Percentiles rank a stretch among this genome's conserved stretches.
Conservation (phyloP, 2,113 vertebrate genomes). For the Rhinoderma darwinii region DNA sequence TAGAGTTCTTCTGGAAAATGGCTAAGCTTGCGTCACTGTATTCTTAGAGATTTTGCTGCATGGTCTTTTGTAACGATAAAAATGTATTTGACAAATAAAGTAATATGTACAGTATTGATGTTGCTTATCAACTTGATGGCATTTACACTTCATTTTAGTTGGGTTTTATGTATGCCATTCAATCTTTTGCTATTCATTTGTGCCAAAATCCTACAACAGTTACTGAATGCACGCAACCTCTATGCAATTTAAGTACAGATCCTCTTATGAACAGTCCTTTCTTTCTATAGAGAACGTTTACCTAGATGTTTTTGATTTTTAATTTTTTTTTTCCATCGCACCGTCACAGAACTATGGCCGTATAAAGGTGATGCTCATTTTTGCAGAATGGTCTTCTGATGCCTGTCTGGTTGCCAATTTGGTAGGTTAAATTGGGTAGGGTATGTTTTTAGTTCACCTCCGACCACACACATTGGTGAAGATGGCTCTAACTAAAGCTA, state of each 20-base stretch:
- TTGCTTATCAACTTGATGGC: slow-evolving; percentile 72
- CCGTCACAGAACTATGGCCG: background rate
- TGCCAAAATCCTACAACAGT: slow-evolving; percentile 68
- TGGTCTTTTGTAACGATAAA: slow-evolving; percentile 73
- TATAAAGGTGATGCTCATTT: background rate
- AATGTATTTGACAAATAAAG: slow-evolving; percentile 71
- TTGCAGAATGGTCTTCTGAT: background rate
- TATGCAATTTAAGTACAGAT: slow-evolving; percentile 69
- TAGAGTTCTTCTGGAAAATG: background rate
- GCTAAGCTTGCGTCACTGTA: slow-evolving; percentile 70
- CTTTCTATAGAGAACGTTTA: background rate
- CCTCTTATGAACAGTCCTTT: slow-evolving; percentile 24
- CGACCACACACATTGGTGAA: background rate
- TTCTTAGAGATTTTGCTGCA: slow-evolving; percentile 74
- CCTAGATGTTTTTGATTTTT: no score
- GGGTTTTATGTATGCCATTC: background rate
- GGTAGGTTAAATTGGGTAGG: background rate
- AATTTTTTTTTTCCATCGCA: slow-evolving; percentile 2
- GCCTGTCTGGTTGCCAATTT: background rate
- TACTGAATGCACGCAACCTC: slow-evolving; percentile 65
- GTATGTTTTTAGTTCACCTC: background rate
- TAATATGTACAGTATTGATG: slow-evolving; percentile 79
- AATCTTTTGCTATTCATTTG: slow-evolving; percentile 63
- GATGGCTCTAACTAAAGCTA: background rate
- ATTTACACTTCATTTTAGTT: slow-evolving; percentile 70